Percentiles rank a stretch among this genome's conserved stretches.
Conservation (phyloP, 2,888 invertebrate genomes). For the Drosophila neotestacea region DNA sequence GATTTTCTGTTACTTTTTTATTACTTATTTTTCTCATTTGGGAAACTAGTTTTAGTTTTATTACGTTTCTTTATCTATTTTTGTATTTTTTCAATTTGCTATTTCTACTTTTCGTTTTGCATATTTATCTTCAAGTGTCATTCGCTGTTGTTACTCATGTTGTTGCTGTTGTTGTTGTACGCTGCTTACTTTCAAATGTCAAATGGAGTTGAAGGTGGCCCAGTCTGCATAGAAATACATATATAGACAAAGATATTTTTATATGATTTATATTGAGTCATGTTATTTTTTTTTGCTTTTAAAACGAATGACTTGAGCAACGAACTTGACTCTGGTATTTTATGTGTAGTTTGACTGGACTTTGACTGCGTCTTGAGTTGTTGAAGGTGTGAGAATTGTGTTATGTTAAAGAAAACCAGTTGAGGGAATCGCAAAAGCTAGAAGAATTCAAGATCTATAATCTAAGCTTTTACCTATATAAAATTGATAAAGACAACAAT, state of each 20-base stretch:
- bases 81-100: slow-evolving; percentile 29
- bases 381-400: slow-evolving; percentile 36
- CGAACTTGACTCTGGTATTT: slow-evolving; percentile 65
- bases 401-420: slow-evolving; percentile 28
- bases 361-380: slow-evolving; percentile 6
- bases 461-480: background rate
- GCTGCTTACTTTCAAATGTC: slow-evolving; percentile 75
- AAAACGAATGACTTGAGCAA: slow-evolving; percentile 65
- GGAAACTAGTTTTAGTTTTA: slow-evolving; percentile 53
- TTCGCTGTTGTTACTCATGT: slow-evolving; percentile 32
- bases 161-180: slow-evolving; percentile 2
- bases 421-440: background rate
- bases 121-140: slow-evolving; percentile 70
- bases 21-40: slow-evolving; percentile 49
- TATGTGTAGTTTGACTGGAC: slow-evolving; percentile 29
- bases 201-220: slow-evolving; percentile 76
- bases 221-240: slow-evolving; percentile 42
- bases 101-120: slow-evolving; percentile 60
- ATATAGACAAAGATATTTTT: slow-evolving; percentile 42
- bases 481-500: background rate
- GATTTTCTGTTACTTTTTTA: slow-evolving; percentile 40
- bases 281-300: slow-evolving; percentile 14
- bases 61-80: slow-evolving; percentile 18
- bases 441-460: background rate
- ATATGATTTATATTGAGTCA: slow-evolving; percentile 73